Conservation (phyloP, 1,140 invertebrate genomes). For the Apis cerana region DNA sequence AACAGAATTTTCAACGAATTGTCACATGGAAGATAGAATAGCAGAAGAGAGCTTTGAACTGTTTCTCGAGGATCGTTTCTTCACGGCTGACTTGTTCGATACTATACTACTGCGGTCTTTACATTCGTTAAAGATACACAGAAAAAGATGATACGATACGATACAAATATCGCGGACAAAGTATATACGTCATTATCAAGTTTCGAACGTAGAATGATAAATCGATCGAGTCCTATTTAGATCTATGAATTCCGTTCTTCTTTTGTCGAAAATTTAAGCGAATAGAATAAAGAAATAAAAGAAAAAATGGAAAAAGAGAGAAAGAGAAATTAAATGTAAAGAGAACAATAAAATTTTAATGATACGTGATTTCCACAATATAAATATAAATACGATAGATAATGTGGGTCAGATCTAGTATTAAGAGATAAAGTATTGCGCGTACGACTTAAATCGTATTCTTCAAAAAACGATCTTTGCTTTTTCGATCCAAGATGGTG, state of each 20-base stretch:
- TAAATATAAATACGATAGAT: not conserved
- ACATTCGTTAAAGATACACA: not conserved
- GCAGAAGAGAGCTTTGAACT: no score
- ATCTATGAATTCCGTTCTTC: no score
- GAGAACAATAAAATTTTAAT: not conserved
- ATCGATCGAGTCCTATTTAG: no score
- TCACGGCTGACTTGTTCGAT: constrained; percentile 5
- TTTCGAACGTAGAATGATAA: no score
- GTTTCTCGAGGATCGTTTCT: not conserved
- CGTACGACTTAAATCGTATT: not conserved
- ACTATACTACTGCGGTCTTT: constrained; percentile 19
- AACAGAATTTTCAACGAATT: not conserved
- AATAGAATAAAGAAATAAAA: not conserved
- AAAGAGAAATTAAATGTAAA: no score
- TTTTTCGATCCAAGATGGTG: not conserved
- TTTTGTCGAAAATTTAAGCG: no score
- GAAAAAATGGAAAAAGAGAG: not conserved
- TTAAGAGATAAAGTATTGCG: not conserved
- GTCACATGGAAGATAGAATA: not conserved
- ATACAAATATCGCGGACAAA: not conserved
- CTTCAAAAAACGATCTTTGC: not conserved
- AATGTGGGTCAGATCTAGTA: not conserved
- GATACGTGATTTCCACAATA: no score
- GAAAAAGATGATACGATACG: not conserved
- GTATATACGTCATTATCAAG: not conserved